Conservation (phyloP, 2,113 vertebrate species). For the Muntiacus muntjak region DNA sequence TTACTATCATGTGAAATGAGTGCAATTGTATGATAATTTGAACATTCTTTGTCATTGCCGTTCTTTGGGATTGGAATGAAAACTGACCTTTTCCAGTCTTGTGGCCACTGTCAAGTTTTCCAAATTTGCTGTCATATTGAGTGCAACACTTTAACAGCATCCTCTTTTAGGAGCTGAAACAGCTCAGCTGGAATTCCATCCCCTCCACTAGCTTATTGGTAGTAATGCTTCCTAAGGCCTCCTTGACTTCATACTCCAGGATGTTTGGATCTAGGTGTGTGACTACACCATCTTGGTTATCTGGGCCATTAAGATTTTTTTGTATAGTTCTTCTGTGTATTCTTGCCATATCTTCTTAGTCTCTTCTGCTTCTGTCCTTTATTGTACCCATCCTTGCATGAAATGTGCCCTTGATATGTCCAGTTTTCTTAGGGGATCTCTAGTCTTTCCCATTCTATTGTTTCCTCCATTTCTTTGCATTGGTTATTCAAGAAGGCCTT, state of each 20-base stretch:
- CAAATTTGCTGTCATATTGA: not conserved
- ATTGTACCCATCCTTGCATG: not conserved
- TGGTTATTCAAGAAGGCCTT: not conserved
- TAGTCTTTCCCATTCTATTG: not conserved
- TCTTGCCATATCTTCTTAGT: not conserved
- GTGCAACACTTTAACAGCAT: not conserved
- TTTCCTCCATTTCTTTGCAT: not conserved
- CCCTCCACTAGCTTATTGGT: not conserved
- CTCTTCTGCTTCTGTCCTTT: not conserved
- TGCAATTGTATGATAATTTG: not conserved
- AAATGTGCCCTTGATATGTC: not conserved
- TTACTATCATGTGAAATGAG: not conserved
- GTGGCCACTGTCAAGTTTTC: not conserved
- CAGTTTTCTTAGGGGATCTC: not conserved
- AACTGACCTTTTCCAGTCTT: not conserved
- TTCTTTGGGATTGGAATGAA: not conserved
- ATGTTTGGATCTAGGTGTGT: not conserved
- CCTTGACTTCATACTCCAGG: not conserved
- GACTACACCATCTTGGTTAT: not conserved
- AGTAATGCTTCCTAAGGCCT: not conserved
- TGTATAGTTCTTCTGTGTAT: not conserved
- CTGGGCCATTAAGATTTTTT: not conserved
- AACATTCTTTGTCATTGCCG: not conserved
- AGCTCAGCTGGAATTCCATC: not conserved
- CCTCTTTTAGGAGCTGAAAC: not conserved